Base-by-base conservation (phyloP, 2,888 invertebrate genomes). In the Pammene fasciana region DNA sequence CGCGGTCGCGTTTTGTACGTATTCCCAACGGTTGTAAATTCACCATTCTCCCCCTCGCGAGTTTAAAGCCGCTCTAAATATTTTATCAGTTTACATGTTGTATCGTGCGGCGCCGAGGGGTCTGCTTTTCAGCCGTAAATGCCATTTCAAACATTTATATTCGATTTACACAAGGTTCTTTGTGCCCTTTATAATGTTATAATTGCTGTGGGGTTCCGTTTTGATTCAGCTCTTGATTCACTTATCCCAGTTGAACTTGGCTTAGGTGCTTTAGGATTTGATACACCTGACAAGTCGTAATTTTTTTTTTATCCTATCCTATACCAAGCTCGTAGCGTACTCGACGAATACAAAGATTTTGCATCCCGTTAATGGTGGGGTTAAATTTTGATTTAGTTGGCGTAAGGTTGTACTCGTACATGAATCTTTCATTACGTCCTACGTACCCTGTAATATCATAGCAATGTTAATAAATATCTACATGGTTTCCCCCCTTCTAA, bases 21-120 rank as follows among this genome's bases (percentile, higher is more conserved):
- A 85, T 83, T 86, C 86, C 88, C 85, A 81, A 73, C 71, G 84
- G 89, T 81, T 82, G 83, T 89, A 88, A 87, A 88, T 88, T 86
- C 82, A 81, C 83, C 54, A 54, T 54, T 79, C 80, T 81, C 82
- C 87, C 87, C 87, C 85, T 82, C 78, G 77, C 79, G 76, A 80
- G 80, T 84, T 87, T 85, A 86, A 87, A 85, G 81, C 81, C 77
- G 76, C 80, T 88, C 86, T 92, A 88, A 91, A 92, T 90, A 90
- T 90, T 90, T 91, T 89, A 91, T 89, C 88, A 88, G 88, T 83
- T 87, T 89, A 86, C 84, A 84, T 85, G 84, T 81, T 76, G 83
- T 89, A 80, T 86, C 90, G 89, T 90, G 91, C 75, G 89, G 88
- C 90, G 89, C 87, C 88, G 75, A 76, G 79, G 85, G 86, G 87